Evolutionary conservation across 1,140 invertebrate species (phyloP), one percentile per base, ranked within the genome.

Genomic region (Drosophila triauraria): DNA sequence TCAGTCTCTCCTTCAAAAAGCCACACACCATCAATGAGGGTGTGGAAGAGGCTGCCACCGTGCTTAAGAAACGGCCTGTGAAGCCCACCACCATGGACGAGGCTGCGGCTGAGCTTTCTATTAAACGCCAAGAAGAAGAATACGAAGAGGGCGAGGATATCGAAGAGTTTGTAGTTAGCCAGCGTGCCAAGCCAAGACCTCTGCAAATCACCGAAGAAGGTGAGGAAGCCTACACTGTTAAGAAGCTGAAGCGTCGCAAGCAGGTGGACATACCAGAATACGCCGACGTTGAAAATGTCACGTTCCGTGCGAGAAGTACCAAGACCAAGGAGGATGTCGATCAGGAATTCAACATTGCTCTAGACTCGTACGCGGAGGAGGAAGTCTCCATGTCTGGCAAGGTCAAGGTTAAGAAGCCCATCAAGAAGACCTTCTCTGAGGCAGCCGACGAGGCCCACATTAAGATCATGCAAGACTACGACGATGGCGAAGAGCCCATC

Each of bases 351-450:
- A 97, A 96, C 91, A 97, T 97, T 76, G 96, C 96, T 30, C 93
- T 97, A 50, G 96, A 97, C 93, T 96, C 96, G 1, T 97, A 97
- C 92, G 96, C 96, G 50, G 97, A 97, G 93, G 96, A 97, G 94
- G 96, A 97, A 93, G 96, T 97, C 71, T 96, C 96, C 6, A 96
- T 97, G 95, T 95, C 96, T 12, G 96, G 96, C 64, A 97, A 96
- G 93, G 95, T 97, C 4, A 96, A 96, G 93, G 72, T 97, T n/a
- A 97, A 95, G 74, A 93, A 95, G 80, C 96, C 95, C 43, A 60
- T 91, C n/a, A 95, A 95, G 90, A 94, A 95, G 61, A 96, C 96
- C 8, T 96, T 95, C 92, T 95, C 94, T 9, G 96, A 97, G 93
- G 96, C 96, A 93, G 93, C 95, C 20, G 95, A 95, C 42, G 95